phyloP scores from a whole-genome alignment of 2,113 vertebrate genomes.

The Phocoena phocoena region DNA sequence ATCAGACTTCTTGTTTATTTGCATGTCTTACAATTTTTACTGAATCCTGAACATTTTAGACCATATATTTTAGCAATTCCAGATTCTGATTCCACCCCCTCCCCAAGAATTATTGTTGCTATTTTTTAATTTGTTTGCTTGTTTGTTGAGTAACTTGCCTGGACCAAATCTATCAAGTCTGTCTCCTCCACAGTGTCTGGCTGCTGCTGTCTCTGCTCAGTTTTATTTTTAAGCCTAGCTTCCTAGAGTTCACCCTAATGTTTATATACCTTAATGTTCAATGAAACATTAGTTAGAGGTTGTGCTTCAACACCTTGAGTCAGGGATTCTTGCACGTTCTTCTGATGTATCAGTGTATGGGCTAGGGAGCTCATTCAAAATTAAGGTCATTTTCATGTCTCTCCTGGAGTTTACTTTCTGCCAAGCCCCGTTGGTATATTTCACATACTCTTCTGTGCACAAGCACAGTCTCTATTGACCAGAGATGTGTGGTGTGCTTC shows the following conservation, averaged over 20 bases:
- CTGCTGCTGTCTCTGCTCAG: neutral
- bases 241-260: neutral
- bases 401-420: neutral
- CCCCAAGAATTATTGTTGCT: neutral
- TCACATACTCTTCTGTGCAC: neutral
- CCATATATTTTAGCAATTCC: neutral
- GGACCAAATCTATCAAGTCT: neutral
- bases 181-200: neutral
- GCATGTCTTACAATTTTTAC: neutral
- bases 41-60: neutral
- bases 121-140: neutral
- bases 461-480: neutral
- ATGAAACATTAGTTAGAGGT: neutral
- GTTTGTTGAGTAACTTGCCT: neutral
- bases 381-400: neutral
- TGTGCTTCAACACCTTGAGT: neutral
- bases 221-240: neutral
- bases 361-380: neutral
- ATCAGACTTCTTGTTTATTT: slow-evolving; percentile 10
- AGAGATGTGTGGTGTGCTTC: neutral
- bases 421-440: neutral
- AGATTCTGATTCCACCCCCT: neutral
- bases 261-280: neutral
- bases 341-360: neutral
- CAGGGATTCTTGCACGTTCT: neutral